phyloP scores from a whole-genome alignment of 2,113 vertebrate genomes.

The Kryptolebias marmoratus region DNA sequence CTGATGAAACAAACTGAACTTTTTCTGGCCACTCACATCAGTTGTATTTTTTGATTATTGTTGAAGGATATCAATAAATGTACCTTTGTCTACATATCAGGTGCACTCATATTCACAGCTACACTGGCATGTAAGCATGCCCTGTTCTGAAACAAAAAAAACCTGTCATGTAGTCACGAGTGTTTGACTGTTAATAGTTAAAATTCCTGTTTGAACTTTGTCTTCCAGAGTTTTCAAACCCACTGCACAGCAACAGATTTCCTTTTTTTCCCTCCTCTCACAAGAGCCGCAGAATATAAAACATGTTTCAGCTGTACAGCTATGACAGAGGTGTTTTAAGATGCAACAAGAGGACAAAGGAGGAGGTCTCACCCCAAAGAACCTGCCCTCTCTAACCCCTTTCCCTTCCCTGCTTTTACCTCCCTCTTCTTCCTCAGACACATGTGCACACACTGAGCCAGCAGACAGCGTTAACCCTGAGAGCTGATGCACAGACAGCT shows the following conservation, averaged over 20 bases:
- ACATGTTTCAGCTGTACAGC: slow-evolving; percentile 1
- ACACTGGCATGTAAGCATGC: not conserved
- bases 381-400: slow-evolving; percentile 44
- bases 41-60: too few species aligned
- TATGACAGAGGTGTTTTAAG: slow-evolving; percentile 70
- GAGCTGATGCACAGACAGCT: slow-evolving; percentile 61
- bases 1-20: too few species aligned
- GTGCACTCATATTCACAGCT: not conserved
- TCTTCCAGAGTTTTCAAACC: not conserved
- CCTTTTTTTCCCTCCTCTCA: not conserved
- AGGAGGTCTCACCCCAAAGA: slow-evolving; percentile 60
- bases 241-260: not conserved
- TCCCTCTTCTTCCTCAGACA: slow-evolving; percentile 49
- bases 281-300: not conserved
- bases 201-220: not conserved
- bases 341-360: slow-evolving; percentile 48
- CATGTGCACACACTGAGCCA: slow-evolving; percentile 57
- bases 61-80: too few species aligned
- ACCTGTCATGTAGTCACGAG: not conserved
- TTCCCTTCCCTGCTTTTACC: slow-evolving; percentile 37
- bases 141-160: not conserved
- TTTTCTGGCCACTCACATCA: too few species aligned
- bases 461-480: slow-evolving; percentile 58
- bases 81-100: not conserved
- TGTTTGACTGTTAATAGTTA: slow-evolving; percentile 20